These are phyloP conservation scores for Eumeta japonica DNA, from an alignment of 1,140 invertebrate genomes.

Conservation along the genomic window DNA sequence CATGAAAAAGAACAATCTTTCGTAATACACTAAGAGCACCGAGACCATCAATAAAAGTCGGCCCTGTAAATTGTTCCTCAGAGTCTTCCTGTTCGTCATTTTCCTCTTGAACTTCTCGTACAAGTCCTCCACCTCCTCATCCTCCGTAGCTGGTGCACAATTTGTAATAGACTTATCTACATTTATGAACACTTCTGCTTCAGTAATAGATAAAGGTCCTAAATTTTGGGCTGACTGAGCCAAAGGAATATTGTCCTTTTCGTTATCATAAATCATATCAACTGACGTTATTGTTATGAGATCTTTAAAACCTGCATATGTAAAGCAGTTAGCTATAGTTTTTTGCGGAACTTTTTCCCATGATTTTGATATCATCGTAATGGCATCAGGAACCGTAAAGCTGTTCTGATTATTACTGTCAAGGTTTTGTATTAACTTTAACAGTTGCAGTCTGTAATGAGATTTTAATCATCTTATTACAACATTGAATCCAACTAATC, in stretches of 20 bases:
- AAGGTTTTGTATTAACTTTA: no score
- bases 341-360: slow-evolving; percentile 16
- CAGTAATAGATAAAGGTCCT: slow-evolving; percentile 15
- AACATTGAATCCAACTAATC: no score
- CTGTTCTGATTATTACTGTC: no score
- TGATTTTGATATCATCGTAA: slow-evolving; percentile 13
- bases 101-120: slow-evolving; percentile 8
- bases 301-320: slow-evolving; percentile 16
- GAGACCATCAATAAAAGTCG: slow-evolving; percentile 15
- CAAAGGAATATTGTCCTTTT: slow-evolving; percentile 17
- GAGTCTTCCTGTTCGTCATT: slow-evolving; percentile 11
- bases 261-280: slow-evolving; percentile 12
- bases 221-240: slow-evolving; percentile 15
- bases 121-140: no score
- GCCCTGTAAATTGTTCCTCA: slow-evolving; percentile 19
- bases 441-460: no score
- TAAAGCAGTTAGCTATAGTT: slow-evolving; percentile 16
- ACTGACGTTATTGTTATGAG: slow-evolving; percentile 9
- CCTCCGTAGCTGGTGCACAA: slow-evolving; percentile 14
- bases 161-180: slow-evolving; percentile 14
- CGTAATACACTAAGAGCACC: slow-evolving; percentile 18
- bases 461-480: no score
- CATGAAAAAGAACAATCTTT: slow-evolving; percentile 17
- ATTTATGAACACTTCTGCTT: slow-evolving; percentile 15
- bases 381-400: no score